Conservation (phyloP, 2,888 invertebrate genomes). For the Lycia hirtaria region DNA sequence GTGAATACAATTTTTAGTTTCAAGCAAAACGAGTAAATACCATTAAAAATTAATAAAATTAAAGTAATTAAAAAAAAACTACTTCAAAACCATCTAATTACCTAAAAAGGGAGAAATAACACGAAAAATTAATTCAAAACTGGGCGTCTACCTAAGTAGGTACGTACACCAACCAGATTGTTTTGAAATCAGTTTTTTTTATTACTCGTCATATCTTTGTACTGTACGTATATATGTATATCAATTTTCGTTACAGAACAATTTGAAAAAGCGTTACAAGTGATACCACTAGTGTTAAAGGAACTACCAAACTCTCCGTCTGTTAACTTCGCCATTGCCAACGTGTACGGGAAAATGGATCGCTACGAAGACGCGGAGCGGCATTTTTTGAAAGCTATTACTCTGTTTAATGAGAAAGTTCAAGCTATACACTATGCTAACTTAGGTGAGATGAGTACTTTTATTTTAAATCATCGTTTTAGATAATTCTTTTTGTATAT, state of each 20-base stretch:
- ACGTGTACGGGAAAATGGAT: slow-evolving; percentile 93
- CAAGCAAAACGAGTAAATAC: no score
- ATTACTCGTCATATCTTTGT: neutral
- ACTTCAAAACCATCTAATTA: no score
- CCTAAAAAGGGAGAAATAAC: no score
- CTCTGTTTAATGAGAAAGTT: slow-evolving; percentile 82
- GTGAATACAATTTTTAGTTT: no score
- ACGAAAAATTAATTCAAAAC: no score
- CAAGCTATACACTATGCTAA: slow-evolving; percentile 95
- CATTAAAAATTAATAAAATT: no score
- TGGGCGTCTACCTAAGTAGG: no score
- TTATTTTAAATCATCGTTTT: no score
- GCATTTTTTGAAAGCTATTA: slow-evolving; percentile 91
- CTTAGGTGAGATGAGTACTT: slow-evolving; percentile 88
- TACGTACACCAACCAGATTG: no score
- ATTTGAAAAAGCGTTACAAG: slow-evolving; percentile 88
- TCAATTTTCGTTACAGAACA: slow-evolving; percentile 74
- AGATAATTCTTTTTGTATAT: no score
- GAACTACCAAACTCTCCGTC: slow-evolving; percentile 90
- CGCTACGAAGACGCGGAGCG: slow-evolving; percentile 92
- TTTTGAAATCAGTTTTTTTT: neutral
- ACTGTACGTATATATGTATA: neutral
- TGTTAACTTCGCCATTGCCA: slow-evolving; percentile 94
- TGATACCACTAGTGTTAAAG: slow-evolving; percentile 89
- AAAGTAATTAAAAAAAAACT: no score